Percentiles rank a stretch among this genome's conserved stretches.
These are phyloP conservation scores for Zapornia atra DNA, from an alignment of 2,113 vertebrate species.

Conservation along the genomic window DNA sequence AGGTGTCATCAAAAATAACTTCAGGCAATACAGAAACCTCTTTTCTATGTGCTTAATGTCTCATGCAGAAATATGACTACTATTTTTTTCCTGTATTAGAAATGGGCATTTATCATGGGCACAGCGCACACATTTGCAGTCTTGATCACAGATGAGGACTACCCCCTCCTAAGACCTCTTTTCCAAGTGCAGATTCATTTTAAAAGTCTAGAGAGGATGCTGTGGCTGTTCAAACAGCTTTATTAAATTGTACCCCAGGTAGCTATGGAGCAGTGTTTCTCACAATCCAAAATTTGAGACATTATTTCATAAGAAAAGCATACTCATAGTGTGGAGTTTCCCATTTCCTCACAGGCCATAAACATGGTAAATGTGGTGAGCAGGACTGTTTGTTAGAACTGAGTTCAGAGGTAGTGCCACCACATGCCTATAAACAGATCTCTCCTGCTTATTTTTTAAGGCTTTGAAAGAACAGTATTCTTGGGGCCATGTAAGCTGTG, in stretches of 20 bases:
- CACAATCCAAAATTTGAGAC: neutral
- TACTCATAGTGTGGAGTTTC: neutral
- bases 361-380: neutral
- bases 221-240: neutral
- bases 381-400: neutral
- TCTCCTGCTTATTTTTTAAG: neutral
- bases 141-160: neutral
- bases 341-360: neutral
- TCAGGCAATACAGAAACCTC: constrained; percentile 14
- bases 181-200: neutral
- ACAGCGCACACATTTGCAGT: neutral
- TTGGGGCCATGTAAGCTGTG: neutral
- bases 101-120: neutral
- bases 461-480: neutral
- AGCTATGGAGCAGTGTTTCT: neutral
- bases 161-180: neutral
- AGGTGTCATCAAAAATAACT: constrained; percentile 3
- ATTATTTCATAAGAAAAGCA: neutral
- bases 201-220: neutral
- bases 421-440: neutral
- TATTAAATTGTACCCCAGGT: neutral
- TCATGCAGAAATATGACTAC: neutral
- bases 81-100: neutral
- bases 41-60: constrained; percentile 5
- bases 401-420: neutral